phyloP scores from a whole-genome alignment of 2,113 vertebrate genomes.

The Rhizomys pruinosus region DNA sequence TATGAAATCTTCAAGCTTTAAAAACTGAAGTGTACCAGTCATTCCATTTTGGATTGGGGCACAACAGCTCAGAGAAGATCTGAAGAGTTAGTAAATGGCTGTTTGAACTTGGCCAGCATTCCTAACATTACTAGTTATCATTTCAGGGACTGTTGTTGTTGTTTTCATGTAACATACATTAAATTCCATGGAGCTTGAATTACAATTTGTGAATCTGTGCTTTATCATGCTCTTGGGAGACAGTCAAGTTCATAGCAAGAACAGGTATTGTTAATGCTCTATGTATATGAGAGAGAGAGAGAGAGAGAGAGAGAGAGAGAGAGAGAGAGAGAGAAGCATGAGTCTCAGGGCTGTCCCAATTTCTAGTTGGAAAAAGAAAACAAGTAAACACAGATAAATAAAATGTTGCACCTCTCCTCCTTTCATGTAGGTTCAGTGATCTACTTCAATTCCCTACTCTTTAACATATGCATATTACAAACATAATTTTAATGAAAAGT shows the following conservation, averaged over 20 bases:
- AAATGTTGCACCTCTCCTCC: background rate
- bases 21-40: background rate
- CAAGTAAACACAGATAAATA: background rate
- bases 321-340: background rate
- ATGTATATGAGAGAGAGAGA: background rate
- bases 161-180: background rate
- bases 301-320: background rate
- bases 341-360: background rate
- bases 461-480: background rate
- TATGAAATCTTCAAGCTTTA: background rate
- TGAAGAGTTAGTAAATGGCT: background rate
- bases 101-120: background rate
- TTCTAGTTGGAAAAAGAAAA: background rate
- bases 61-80: background rate
- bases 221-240: background rate
- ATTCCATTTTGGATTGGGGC: background rate
- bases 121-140: no score
- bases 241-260: background rate
- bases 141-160: background rate
- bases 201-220: background rate
- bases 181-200: background rate
- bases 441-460: background rate
- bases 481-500: no score
- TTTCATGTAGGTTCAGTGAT: background rate
- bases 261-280: background rate